Conservation (phyloP, 1,140 invertebrate genomes). For the Orius insidiosus region DNA sequence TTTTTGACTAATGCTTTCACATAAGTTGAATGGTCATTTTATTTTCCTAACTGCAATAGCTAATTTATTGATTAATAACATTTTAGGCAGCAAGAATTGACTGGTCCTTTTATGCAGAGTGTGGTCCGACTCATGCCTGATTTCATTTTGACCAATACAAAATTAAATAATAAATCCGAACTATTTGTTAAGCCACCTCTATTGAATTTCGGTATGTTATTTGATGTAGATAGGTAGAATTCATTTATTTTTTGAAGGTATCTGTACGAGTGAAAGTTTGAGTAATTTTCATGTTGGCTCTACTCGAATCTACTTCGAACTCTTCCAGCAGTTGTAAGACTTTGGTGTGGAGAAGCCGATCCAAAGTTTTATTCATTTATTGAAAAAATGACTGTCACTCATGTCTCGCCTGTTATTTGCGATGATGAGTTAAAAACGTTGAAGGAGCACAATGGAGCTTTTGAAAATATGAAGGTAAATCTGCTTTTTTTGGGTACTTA, state of each 20-base stretch:
- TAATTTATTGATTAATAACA: too few species aligned
- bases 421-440: constrained; percentile 48
- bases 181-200: background rate
- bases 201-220: background rate
- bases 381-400: constrained; percentile 54
- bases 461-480: constrained; percentile 54
- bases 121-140: too few species aligned
- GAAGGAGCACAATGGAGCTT: constrained; percentile 28
- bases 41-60: too few species aligned
- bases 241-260: constrained; percentile 14
- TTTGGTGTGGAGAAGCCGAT: constrained; percentile 62
- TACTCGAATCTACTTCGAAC: constrained; percentile 42
- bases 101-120: too few species aligned
- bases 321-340: constrained; percentile 58
- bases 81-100: too few species aligned
- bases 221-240: background rate
- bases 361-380: constrained; percentile 46
- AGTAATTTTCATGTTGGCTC: constrained; percentile 44
- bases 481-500: background rate
- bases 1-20: too few species aligned
- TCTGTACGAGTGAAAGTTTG: constrained; percentile 29
- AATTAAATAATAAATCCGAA: background rate
- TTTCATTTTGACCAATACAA: constrained; percentile 4
- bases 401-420: constrained; percentile 53
- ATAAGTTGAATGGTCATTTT: too few species aligned